Percentiles rank a stretch among this genome's conserved stretches.
Evolutionary conservation across 1,140 invertebrate species (phyloP).

Genomic region (Lepeophtheirus salmonis): DNA sequence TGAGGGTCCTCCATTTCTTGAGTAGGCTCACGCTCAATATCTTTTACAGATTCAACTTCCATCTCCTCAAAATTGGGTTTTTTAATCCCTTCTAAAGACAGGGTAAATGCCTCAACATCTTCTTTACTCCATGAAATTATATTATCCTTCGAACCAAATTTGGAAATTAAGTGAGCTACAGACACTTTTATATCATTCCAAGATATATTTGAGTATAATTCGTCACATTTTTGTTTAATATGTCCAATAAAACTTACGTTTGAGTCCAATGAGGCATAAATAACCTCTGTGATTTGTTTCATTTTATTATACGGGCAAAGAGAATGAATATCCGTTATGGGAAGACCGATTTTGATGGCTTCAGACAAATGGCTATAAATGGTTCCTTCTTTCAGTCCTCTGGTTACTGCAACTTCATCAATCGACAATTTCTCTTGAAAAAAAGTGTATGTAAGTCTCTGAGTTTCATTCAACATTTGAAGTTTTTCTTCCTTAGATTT

Average conservation of each 20-base stretch:
- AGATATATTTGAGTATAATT: neutral
- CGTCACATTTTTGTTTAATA: constrained; percentile 2
- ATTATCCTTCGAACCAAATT: neutral
- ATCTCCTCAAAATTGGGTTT: no score
- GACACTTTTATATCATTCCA: neutral
- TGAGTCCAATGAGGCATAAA: neutral
- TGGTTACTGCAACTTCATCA: neutral
- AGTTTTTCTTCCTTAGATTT: neutral
- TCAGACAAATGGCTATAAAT: neutral
- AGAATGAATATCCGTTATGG: neutral
- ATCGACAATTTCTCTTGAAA: neutral
- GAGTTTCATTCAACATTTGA: neutral
- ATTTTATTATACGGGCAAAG: neutral
- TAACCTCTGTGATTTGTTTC: neutral
- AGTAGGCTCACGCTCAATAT: no score
- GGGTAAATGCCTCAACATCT: no score
- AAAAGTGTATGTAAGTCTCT: neutral
- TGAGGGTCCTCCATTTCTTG: no score
- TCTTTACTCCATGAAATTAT: neutral
- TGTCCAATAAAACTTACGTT: neutral
- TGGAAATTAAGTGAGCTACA: neutral
- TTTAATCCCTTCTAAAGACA: no score
- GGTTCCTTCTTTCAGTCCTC: neutral
- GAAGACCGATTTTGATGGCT: constrained; percentile 1
- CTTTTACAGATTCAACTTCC: no score